Base-by-base conservation (phyloP, 2,888 invertebrate genomes). In the Eupithecia abbreviata region DNA sequence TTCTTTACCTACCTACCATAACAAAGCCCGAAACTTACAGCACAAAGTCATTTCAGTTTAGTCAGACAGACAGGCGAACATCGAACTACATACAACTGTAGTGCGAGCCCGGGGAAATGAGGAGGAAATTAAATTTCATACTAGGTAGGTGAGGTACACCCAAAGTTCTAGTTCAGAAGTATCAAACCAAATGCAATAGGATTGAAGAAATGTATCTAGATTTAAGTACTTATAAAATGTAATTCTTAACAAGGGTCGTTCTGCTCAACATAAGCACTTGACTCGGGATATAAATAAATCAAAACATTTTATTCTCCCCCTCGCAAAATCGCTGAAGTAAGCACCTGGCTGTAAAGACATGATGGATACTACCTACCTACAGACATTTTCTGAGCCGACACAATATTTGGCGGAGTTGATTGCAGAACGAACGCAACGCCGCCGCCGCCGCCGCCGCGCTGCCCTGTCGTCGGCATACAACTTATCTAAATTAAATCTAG, bases 401-500 rank as follows among this genome's bases (percentile, higher is more conserved):
- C 76, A 78, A 82, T 79, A 80, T 81, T 83, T 82, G 79, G 72
- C 71, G 71, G 80, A 83, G 83, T 84, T 86, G 85, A 86, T 84
- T 85, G 84, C 83, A 81, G 76, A 68, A 71, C 69, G 76, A 68
- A 71, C 71, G 82, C 78, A 88, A 86, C 86, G 82, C 83, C 85
- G 45, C 49, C 15, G 51, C 15, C 51, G 82, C 83, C 85, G 45
- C 49, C n/a, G 51, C n/a, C 15, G 1, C 30, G 30, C 30, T 1
- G 30, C 55, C 7, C 87, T 88, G 88, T 88, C 89, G 86, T 84
- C 87, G 80, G 83, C 89, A 88, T 85, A 88, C 86, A 85, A 87
- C 89, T 89, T 90, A 90, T 90, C 90, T 90, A 88, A 90, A 90
- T 91, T 88, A 89, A 90, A 91, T 90, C 89, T 84, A 84, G 77